Base-by-base conservation (phyloP, 2,888 invertebrate species). In the Endotricha flammealis region DNA sequence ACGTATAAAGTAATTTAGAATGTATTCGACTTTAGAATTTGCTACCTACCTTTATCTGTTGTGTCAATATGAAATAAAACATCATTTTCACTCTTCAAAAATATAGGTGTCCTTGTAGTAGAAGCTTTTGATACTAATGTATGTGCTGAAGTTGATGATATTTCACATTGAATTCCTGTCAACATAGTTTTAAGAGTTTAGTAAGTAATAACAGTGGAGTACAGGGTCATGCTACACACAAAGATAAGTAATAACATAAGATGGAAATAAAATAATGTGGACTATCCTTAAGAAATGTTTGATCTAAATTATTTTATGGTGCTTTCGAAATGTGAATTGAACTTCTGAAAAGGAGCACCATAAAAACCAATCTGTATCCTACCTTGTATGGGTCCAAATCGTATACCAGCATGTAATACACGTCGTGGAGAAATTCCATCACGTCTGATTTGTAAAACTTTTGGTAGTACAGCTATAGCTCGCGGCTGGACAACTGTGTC, bases 321-420 rank as follows among this genome's bases (percentile, higher is more conserved):
- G 6, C 6, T 16, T 16, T 16, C 4, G 16, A 6, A 16, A 16
- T 6, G 4, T 16, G 16, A 4, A 4, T 6, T 6, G 6, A 16
- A 6, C 6, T 6, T 3, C 16, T 16, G 16, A 6, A 16, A 16
- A 4, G 16, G 4, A 16, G 16, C 16, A 16, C 3, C 23, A 23
- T 8, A 6, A 4, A n/a, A 23, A 23, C 3, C 8, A 25, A 2
- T 25, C 2, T 9, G 2, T 9, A 25, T 25, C 10, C 3, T 7
- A 20, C 94, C 95, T 76, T 92, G 90, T 30, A 95, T 88, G 0
- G 95, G 95, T 1, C 95, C 95, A 79, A 95, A 95, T 47, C 93
- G 91, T 0, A 92, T 91, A 20, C 90, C 80, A 40, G 90, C 89
- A 4, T 92, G 90, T 42, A 95, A 90, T 8, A 86, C 70, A 50